Percentiles rank a stretch among this genome's conserved stretches.
Conservation (phyloP, 2,113 vertebrate species). For the Cheilinus undulatus region DNA sequence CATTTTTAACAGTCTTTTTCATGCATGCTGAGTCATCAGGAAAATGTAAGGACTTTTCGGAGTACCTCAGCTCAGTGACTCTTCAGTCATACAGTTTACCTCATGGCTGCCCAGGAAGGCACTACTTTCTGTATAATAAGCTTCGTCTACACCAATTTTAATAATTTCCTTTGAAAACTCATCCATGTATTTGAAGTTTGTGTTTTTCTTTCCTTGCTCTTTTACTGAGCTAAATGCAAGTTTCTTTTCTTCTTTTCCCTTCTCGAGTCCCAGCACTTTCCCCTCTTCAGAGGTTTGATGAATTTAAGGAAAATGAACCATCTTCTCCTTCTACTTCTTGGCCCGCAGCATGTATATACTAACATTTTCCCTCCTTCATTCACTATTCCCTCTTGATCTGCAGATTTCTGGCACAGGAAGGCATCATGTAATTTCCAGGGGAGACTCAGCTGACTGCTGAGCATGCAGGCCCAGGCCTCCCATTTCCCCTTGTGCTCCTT, state of each 20-base stretch:
- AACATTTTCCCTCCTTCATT: constrained; percentile 59
- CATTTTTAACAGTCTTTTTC: too few relatives aligned
- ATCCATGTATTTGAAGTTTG: not conserved
- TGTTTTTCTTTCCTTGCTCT: constrained; percentile 9
- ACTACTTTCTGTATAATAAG: not conserved
- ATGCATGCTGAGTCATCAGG: not conserved
- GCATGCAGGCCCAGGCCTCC: constrained; percentile 53
- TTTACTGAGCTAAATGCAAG: not conserved
- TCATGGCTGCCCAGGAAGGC: not conserved
- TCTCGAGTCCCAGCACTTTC: not conserved
- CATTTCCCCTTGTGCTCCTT: constrained; percentile 56
- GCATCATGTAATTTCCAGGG: constrained; percentile 66
- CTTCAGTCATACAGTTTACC: not conserved
- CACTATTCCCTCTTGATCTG: constrained; percentile 20
- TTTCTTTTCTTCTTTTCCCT: constrained; percentile 1
- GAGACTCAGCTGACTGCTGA: constrained; percentile 49
- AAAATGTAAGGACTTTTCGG: not conserved
- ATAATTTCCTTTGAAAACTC: constrained; percentile 1
- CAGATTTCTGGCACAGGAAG: constrained; percentile 58
- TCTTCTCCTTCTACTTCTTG: constrained; percentile 40
- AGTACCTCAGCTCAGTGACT: not conserved
- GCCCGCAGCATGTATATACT: constrained; percentile 25
- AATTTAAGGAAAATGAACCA: constrained; percentile 37
- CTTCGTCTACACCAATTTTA: not conserved
- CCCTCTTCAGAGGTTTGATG: constrained; percentile 7